Evolutionary conservation across 2,113 vertebrate genomes (phyloP).

Genomic region (Neoarius graeffei): DNA sequence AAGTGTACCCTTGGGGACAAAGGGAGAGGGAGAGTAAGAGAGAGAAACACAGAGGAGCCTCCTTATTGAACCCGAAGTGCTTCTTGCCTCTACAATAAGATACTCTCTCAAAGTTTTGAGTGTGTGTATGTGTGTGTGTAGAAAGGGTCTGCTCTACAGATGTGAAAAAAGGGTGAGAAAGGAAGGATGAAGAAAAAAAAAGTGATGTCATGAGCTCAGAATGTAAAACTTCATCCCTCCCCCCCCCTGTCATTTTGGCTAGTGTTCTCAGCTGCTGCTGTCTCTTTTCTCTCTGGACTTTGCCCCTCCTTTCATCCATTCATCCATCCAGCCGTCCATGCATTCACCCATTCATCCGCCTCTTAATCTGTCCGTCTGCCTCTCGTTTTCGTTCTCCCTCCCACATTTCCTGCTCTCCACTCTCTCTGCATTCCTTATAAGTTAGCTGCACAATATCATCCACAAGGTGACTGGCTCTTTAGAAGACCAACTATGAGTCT

Average conservation of each 20-base stretch:
- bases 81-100: neutral
- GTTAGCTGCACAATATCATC: slow-evolving; percentile 50
- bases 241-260: slow-evolving; percentile 27
- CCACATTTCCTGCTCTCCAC: slow-evolving; percentile 1
- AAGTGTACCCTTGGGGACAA: neutral
- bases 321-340: neutral
- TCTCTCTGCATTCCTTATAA: slow-evolving; percentile 26
- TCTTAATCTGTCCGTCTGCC: slow-evolving; percentile 25
- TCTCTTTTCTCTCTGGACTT: slow-evolving; percentile 41
- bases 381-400: slow-evolving; percentile 23
- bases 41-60: neutral
- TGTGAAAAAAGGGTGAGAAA: slow-evolving; percentile 60
- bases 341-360: slow-evolving; percentile 4
- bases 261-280: slow-evolving; percentile 42
- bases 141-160: slow-evolving; percentile 61
- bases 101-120: neutral
- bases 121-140: slow-evolving; percentile 3
- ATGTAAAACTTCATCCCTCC: slow-evolving; percentile 63
- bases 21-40: neutral
- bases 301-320: slow-evolving; percentile 39
- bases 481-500: slow-evolving; percentile 21
- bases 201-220: slow-evolving; percentile 73
- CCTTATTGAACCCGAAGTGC: neutral
- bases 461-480: slow-evolving; percentile 24
- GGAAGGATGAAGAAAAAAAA: slow-evolving; percentile 31